Evolutionary conservation across 2,113 vertebrate genomes (phyloP), one percentile per base, ranked within the genome.

Genomic region (Heteronetta atricapilla): DNA sequence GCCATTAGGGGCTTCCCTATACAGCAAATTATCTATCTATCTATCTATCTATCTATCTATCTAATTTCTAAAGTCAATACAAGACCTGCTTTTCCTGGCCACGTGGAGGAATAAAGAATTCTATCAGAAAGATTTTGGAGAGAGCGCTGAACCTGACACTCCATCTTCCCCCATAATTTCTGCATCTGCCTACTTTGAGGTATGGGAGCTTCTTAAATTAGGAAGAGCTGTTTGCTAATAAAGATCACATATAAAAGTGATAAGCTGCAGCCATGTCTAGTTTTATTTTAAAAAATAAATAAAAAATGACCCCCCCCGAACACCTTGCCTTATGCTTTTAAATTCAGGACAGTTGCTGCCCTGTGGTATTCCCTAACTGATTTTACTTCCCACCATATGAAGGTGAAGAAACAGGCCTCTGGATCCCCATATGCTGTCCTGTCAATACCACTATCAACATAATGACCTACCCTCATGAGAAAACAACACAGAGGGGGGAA

Each of bases 401-500:
- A 85, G 50, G 52, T 53, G 68, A 34, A 75, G 79, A 56, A 94
- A 63, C 7, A 86, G 67, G 38, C 48, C 67, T 92, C 76, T 83
- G 58, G 59, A 92, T 82, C 38, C 8, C 74, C 70, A 69, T 62
- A 56, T 73, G 79, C 38, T 82, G 59, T 59, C 40, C 88, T 75
- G 67, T 91, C 91, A 94, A 73, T 66, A 68, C 66, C 62, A 82
- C 82, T 94, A 92, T 29, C 82, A 92, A 69, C 42, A 59, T 10
- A 69, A 64, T 46, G 87, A 82, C 58, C 52, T 70, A 82, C n/a
- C 70, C 53, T 87, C 63, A 75, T 25, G 26, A 66, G 55, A 74
- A 89, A 89, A 92, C 52, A 86, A 93, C 28, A 78, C 74, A 77
- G 81, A 82, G 68, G 31, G 80, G 52, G 38, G 60, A 94, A 92